Base-by-base conservation (phyloP, 2,888 invertebrate genomes). In the Lochmaea crataegi region DNA sequence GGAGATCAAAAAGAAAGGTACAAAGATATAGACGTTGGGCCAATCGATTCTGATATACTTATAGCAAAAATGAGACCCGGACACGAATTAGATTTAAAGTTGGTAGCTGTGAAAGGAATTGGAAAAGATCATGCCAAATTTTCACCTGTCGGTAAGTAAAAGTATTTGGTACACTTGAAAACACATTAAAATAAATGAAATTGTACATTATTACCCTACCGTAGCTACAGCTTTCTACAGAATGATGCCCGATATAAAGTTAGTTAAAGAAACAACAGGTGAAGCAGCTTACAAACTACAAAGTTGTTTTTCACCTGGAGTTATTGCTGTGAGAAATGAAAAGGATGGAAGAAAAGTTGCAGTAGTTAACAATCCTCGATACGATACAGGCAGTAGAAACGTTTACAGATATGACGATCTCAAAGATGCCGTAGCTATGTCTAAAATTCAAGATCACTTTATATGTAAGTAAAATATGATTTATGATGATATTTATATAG, bases 71-170 rank as follows among this genome's bases (percentile, higher is more conserved):
- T 99, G 91, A 90, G 96, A 68, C 98, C 98, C 0, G 98, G 98
- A 0, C 99, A 99, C 87, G 97, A 97, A 87, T 86, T 98, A 32
- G 95, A 97, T 84, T 87, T 96, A 41, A 93, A 93, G 82, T 88
- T 98, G 82, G 90, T 96, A 78, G 98, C 98, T 73, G 93, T 97
- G 1, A 99, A 99, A 88, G 96, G 99, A n/a, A 91, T 96, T 80
- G 99, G 99, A 3, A 93, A 92, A 83, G 99, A 99, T 87, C 99
- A 99, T 89, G 98, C 99, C 0, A 99, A 99, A 87, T 99, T 99
- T 88, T 97, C 98, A 32, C 99, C 99, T 68, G 99, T 99, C 78
- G 95, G 96, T 95, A 87, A 87, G 92, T 83, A 32, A n/a, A n/a
- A 41, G 26, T 32, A 0, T 22, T 22, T n/a, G n/a, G n/a, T 2